Conservation (phyloP, 2,888 invertebrate genomes). For the Microctonus hyperodae region DNA sequence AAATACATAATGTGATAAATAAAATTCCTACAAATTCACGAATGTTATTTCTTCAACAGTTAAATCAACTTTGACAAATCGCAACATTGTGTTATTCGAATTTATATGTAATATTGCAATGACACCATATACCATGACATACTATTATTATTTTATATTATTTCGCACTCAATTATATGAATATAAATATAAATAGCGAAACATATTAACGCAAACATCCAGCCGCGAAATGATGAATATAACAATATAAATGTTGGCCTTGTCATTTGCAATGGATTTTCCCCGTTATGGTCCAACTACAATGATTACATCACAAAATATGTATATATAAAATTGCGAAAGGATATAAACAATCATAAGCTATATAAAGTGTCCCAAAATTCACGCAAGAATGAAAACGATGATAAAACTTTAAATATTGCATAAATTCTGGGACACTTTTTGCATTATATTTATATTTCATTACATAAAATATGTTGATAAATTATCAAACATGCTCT, state of each 20-base stretch:
- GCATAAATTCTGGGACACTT: too few species aligned
- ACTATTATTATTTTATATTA: not conserved
- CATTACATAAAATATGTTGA: too few species aligned
- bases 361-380: too few species aligned
- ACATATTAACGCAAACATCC: conserved; percentile 46
- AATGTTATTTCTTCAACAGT: not conserved
- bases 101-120: not conserved
- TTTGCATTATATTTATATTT: too few species aligned
- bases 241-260: conserved; percentile 33
- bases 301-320: not conserved
- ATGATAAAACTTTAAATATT: too few species aligned
- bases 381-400: too few species aligned
- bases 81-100: not conserved
- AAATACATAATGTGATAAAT: not conserved
- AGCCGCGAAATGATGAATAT: conserved; percentile 44
- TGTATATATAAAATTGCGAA: too few species aligned
- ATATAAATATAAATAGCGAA: not conserved
- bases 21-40: not conserved
- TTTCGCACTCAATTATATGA: not conserved
- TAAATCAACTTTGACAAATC: not conserved
- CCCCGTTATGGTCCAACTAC: conserved; percentile 12
- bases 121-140: not conserved
- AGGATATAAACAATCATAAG: too few species aligned
- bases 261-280: conserved; percentile 30
- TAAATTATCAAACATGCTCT: too few species aligned